Base-by-base conservation (phyloP, 1,140 invertebrate genomes). In the Drosophila gunungcola region DNA sequence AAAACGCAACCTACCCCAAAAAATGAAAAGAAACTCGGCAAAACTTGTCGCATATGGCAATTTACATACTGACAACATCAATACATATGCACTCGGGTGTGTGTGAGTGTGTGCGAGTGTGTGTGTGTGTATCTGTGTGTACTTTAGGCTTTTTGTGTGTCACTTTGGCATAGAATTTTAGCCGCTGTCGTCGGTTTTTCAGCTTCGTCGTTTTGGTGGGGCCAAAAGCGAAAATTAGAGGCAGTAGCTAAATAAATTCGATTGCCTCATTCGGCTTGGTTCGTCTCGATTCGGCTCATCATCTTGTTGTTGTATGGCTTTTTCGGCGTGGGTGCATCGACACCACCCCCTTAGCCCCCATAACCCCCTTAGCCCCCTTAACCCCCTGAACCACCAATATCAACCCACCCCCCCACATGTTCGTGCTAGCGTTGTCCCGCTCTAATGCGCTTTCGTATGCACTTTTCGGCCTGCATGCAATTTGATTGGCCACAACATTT, bases 391-490 rank as follows among this genome's bases (percentile, higher is more conserved):
- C 41, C 46, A 48, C 51, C 41, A 48, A 29, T 12, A 45, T 29
- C 32, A 49, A 32, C 46, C 46, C 46, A 6, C 46, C 21, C 56
- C 56, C 38, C 64, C 65, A 62, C 46, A 83, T 84, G 78, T 86
- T 86, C 83, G 75, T 88, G 79, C 63, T 86, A 88, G 52, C 84
- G 83, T 89, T 80, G 80, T 88, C 83, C 79, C 84, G 41, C 80
- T 88, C 84, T 89, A 89, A 89, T 89, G 83, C 83, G 80, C 80
- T 84, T 89, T 88, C 79, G 79, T 69, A 83, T 88, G 84, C 83
- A 88, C 79, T 88, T 88, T 88, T 89, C 65, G 83, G 82, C 74
- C 83, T 74, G 79, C 79, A 88, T 82, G 82, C 84, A 88, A 70
- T 88, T 89, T 88, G 83, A 88, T 88, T 88, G 83, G 83, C 76